phyloP scores from a whole-genome alignment of 2,113 vertebrate genomes.

The Stictonetta naevosa region DNA sequence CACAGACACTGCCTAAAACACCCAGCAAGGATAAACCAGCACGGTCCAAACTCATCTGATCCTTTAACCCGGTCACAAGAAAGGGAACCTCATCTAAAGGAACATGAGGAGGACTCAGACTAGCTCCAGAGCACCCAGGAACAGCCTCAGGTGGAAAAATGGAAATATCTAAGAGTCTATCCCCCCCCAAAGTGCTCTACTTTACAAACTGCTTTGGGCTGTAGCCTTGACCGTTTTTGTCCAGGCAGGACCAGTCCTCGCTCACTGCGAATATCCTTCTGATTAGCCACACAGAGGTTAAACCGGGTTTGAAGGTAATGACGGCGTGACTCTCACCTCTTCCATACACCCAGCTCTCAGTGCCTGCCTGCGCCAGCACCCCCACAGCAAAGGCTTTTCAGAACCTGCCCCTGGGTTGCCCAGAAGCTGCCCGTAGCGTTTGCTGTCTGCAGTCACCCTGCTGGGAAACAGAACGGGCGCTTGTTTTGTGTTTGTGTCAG shows the following conservation, averaged over 20 bases:
- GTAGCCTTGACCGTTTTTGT: background rate
- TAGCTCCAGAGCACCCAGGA: background rate
- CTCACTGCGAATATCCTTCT: background rate
- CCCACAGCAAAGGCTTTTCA: background rate
- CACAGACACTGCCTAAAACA: background rate
- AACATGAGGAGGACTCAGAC: background rate
- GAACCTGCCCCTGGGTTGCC: background rate
- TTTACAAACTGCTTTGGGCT: background rate
- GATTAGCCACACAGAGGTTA: background rate
- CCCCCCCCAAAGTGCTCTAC: background rate
- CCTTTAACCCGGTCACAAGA: background rate
- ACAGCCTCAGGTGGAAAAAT: background rate
- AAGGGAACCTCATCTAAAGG: background rate
- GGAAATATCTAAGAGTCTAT: background rate
- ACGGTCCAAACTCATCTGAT: background rate
- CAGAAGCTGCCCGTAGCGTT: background rate
- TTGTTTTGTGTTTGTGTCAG: background rate
- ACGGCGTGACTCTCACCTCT: accelerated
- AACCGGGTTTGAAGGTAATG: background rate
- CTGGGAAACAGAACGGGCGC: accelerated
- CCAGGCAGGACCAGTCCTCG: background rate
- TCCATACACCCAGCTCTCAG: background rate
- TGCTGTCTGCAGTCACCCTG: accelerated
- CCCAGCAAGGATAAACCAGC: background rate
- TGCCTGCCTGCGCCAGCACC: background rate